phyloP scores from a whole-genome alignment of 2,888 invertebrate genomes.

The Athalia cordata region DNA sequence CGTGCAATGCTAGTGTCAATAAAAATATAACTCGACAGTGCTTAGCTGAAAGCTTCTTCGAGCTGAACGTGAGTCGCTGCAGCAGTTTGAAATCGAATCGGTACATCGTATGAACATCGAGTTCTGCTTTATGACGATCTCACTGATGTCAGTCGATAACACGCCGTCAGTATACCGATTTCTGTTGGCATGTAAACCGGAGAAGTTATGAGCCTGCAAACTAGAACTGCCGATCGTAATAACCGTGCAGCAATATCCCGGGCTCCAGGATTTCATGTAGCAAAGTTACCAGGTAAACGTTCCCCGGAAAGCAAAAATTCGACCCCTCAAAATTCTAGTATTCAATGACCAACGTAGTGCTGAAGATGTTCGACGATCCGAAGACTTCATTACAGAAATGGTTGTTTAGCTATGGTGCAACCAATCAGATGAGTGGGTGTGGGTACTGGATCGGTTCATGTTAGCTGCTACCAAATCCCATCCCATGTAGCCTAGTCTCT shows the following conservation, averaged over 20 bases:
- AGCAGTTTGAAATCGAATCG: conserved; percentile 1
- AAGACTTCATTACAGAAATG: no score
- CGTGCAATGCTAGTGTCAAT: no score
- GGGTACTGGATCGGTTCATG: not conserved
- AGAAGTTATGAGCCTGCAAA: conserved; percentile 17
- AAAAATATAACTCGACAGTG: no score
- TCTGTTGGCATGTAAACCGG: not conserved
- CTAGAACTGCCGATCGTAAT: no score
- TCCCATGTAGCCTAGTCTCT: not conserved
- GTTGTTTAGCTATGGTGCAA: conserved; percentile 5
- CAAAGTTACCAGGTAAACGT: no score
- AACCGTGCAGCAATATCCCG: no score
- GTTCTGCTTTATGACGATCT: conserved; percentile 38
- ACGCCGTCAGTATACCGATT: conserved; percentile 7
- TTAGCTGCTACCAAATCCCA: not conserved
- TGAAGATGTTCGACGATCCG: no score
- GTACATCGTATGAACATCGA: conserved; percentile 27
- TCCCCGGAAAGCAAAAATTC: no score
- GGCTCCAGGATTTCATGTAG: no score
- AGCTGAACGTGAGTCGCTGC: conserved; percentile 28
- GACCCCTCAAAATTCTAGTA: no score
- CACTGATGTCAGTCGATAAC: conserved; percentile 16
- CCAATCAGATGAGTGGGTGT: conserved; percentile 3
- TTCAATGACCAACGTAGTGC: no score
- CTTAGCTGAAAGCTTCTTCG: not conserved